A percentile compares a stretch with the other conserved stretches of the same genome.
These are phyloP conservation scores for Setipinna tenuifilis DNA, from an alignment of 2,797 vertebrate species.

Conservation along the genomic window DNA sequence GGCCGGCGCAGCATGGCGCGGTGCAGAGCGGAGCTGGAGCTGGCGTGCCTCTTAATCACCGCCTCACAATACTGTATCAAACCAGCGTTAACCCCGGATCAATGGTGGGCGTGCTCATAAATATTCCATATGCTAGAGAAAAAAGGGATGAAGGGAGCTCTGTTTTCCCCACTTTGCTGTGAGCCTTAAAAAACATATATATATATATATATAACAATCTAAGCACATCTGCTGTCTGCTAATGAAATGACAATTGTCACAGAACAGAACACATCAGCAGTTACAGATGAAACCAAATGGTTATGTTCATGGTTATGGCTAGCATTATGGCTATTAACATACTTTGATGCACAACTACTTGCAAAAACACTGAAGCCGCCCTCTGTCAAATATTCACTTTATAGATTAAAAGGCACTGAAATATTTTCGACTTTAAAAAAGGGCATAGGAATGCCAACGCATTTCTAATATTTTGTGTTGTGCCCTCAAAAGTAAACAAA, in stretches of 20 bases:
- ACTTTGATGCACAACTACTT: no score
- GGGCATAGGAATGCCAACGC: background rate
- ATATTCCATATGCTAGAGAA: conserved; percentile 1
- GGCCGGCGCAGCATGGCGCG: no score
- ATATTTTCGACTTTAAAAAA: background rate
- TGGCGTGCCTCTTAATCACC: background rate
- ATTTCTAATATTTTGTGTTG: background rate
- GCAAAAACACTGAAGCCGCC: no score
- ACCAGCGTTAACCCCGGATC: background rate
- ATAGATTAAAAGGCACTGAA: background rate
- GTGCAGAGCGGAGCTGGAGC: no score
- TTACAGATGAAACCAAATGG: background rate
- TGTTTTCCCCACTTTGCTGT: no score
- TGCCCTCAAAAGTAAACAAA: background rate
- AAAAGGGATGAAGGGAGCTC: background rate
- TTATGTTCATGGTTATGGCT: no score
- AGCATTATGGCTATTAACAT: no score
- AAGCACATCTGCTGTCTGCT: background rate
- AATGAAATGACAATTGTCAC: background rate
- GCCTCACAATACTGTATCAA: background rate
- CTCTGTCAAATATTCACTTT: background rate
- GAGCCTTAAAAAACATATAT: background rate
- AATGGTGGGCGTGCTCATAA: background rate
- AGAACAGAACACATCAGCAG: background rate
- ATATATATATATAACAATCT: no score